These are phyloP conservation scores for Abrostola triplasia DNA, from an alignment of 2,888 invertebrate species.

Conservation along the genomic window DNA sequence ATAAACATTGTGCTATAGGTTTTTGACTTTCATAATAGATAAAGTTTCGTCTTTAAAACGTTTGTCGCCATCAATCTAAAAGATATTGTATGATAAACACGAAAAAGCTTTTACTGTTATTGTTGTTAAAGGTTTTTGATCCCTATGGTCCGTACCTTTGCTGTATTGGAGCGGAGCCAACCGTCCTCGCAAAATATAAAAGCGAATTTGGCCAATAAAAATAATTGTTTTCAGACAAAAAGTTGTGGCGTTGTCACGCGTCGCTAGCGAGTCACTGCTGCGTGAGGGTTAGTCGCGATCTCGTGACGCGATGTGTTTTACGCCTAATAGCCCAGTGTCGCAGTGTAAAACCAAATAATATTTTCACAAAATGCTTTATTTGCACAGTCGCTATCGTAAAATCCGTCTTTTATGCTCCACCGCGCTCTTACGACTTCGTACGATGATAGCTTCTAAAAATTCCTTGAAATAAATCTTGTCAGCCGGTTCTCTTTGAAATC, in stretches of 20 bases:
- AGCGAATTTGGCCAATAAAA: conserved; percentile 36
- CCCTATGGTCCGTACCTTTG: conserved; percentile 33
- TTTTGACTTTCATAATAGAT: conserved; percentile 9
- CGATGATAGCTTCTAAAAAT: conserved; percentile 52
- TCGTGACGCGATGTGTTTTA: conserved; percentile 34
- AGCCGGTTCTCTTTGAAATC: conserved; percentile 30
- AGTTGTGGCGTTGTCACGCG: conserved; percentile 24
- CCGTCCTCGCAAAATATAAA: conserved; percentile 26
- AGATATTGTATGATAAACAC: conserved; percentile 34
- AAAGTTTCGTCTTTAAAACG: conserved; percentile 23
- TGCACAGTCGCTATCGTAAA: conserved; percentile 59
- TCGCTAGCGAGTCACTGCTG: conserved; percentile 13
- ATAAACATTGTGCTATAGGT: neutral
- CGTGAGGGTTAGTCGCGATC: conserved; percentile 10
- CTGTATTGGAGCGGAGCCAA: conserved; percentile 41
- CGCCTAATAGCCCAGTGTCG: conserved; percentile 35
- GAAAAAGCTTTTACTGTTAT: conserved; percentile 38
- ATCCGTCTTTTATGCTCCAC: conserved; percentile 55
- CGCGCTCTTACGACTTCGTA: conserved; percentile 24
- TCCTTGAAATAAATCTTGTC: conserved; percentile 48
- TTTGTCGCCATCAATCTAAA: conserved; percentile 28
- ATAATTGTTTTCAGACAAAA: conserved; percentile 44
- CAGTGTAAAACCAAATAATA: conserved; percentile 43
- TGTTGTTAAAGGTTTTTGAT: conserved; percentile 31
- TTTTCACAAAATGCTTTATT: conserved; percentile 56